These are phyloP conservation scores for Cyanistes caeruleus DNA, from an alignment of 2,113 vertebrate genomes.

Conservation along the genomic window DNA sequence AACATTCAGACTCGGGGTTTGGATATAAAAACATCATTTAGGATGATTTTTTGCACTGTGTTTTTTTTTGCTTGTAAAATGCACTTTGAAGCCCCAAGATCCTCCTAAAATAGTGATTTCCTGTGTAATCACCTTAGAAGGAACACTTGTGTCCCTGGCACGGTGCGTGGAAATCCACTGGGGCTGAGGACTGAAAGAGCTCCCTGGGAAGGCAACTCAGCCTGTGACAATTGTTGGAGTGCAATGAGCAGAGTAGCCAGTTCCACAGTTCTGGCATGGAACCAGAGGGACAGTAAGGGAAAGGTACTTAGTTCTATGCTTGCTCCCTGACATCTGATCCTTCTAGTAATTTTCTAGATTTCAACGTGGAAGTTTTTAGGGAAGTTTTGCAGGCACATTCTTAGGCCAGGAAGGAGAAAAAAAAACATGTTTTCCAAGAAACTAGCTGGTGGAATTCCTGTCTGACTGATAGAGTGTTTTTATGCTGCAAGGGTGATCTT, in stretches of 20 bases:
- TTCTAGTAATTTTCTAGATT: neutral
- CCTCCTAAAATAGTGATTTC: neutral
- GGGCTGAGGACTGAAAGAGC: neutral
- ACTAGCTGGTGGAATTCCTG: neutral
- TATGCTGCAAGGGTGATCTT: neutral
- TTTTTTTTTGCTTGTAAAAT: neutral
- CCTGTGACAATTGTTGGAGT: neutral
- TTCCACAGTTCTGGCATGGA: neutral
- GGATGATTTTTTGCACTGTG: accelerated
- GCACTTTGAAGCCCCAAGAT: neutral
- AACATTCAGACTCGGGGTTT: neutral
- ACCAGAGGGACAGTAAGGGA: neutral
- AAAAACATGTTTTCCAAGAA: neutral
- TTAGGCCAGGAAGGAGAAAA: neutral
- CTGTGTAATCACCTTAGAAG: neutral
- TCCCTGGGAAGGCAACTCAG: neutral
- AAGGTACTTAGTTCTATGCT: neutral
- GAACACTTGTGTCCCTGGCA: neutral
- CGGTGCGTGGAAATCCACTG: neutral
- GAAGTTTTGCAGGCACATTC: neutral
- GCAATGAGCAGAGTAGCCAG: neutral
- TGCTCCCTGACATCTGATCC: neutral
- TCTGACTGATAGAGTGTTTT: neutral
- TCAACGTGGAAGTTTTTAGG: neutral
- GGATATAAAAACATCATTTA: neutral